Evolutionary conservation across 1,140 invertebrate genomes (phyloP).

Genomic region (Ceratina japonica): DNA sequence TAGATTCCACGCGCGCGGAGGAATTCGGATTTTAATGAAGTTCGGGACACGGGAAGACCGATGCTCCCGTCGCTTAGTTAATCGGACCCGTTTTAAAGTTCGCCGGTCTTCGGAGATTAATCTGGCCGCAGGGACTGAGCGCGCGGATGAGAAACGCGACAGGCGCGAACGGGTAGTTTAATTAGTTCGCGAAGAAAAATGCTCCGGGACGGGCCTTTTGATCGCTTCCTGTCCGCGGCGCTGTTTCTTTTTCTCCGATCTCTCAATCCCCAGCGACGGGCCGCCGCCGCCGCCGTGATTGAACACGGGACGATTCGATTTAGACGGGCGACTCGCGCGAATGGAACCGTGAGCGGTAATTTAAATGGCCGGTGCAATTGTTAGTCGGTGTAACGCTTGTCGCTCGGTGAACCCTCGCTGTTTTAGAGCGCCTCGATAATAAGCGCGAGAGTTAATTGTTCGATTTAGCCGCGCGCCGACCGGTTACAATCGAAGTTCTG

Average conservation of each 20-base stretch:
- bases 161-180: constrained; percentile 30
- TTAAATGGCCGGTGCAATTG: constrained; percentile 12
- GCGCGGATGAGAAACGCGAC: constrained; percentile 15
- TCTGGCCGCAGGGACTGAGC: neutral
- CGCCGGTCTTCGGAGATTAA: constrained; percentile 32
- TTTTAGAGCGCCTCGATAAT: constrained; percentile 18
- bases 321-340: too few species aligned
- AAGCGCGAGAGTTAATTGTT: constrained; percentile 37
- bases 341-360: constrained; percentile 3
- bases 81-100: constrained; percentile 42
- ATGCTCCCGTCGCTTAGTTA: constrained; percentile 30
- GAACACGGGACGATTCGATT: too few species aligned
- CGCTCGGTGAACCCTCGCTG: neutral
- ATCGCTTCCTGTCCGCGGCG: too few species aligned
- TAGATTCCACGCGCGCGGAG: constrained; percentile 18
- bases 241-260: too few species aligned
- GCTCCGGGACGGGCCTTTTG: too few species aligned
- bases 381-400: neutral
- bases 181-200: constrained; percentile 20
- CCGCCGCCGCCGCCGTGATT: too few species aligned
- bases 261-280: too few species aligned
- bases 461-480: constrained; percentile 24
- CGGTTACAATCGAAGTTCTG: neutral
- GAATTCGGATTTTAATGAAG: constrained; percentile 40
- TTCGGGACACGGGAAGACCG: constrained; percentile 16